Percentiles rank a stretch among this genome's conserved stretches.
These are phyloP conservation scores for Bufo gargarizans DNA, from an alignment of 2,113 vertebrate genomes.

Conservation along the genomic window DNA sequence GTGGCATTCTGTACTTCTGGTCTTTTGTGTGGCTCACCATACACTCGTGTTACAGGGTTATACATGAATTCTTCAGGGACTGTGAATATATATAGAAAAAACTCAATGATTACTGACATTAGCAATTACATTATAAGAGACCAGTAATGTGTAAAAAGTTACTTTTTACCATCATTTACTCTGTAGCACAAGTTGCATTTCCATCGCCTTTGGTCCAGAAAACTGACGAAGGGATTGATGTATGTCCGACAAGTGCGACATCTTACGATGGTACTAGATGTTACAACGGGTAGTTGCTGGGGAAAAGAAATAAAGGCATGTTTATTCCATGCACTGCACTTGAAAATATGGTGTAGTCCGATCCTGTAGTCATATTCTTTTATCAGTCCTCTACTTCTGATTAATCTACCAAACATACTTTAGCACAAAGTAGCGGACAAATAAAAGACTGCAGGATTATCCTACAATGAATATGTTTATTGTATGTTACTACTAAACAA, in stretches of 20 bases:
- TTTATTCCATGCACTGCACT: neutral
- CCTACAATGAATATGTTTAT: too few relatives aligned
- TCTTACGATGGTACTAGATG: conserved; percentile 94
- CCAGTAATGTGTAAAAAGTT: neutral
- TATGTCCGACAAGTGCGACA: conserved; percentile 97
- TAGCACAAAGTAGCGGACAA: too few relatives aligned
- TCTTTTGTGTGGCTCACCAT: conserved; percentile 93
- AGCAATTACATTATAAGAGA: neutral
- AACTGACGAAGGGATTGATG: conserved; percentile 95
- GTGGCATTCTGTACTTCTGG: conserved; percentile 96
- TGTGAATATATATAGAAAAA: conserved; percentile 58
- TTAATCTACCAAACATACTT: too few relatives aligned
- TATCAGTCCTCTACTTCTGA: too few relatives aligned
- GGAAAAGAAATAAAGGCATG: conserved; percentile 20
- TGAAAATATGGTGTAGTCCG: too few relatives aligned
- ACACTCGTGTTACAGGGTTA: conserved; percentile 93
- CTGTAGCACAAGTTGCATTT: conserved; percentile 96
- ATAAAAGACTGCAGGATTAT: too few relatives aligned
- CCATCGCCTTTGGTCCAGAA: conserved; percentile 94
- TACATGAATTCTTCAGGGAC: conserved; percentile 98
- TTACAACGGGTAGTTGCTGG: conserved; percentile 95
- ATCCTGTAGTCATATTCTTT: too few relatives aligned
- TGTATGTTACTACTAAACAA: too few relatives aligned
- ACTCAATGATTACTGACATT: neutral
- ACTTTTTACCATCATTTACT: conserved; percentile 89